Evolutionary conservation across 2,113 vertebrate species (phyloP).

Genomic region (Tenrec ecaudatus): DNA sequence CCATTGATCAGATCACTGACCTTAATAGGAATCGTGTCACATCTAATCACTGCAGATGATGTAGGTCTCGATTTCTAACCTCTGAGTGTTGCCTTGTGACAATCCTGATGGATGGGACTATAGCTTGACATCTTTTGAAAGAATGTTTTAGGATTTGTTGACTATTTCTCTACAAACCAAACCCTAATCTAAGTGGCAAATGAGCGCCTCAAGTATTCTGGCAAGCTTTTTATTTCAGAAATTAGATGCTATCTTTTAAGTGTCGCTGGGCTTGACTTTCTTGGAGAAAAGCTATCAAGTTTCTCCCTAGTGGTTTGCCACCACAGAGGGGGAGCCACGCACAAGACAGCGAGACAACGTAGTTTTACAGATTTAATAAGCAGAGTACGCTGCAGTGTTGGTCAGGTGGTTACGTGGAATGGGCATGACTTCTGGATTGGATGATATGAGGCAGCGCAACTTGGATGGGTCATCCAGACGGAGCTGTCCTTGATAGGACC

Average conservation of each 20-base stretch:
- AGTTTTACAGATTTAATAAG: too few relatives aligned
- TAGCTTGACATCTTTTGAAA: not conserved
- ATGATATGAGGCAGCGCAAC: too few relatives aligned
- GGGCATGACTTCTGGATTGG: too few relatives aligned
- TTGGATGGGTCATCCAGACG: too few relatives aligned
- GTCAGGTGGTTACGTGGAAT: too few relatives aligned
- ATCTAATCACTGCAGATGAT: not conserved
- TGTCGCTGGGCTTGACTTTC: too few relatives aligned
- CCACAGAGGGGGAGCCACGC: too few relatives aligned
- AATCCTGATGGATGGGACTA: not conserved
- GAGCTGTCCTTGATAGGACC: too few relatives aligned
- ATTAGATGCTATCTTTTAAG: not conserved
- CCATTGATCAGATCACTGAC: conserved; percentile 11
- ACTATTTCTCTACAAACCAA: conserved; percentile 37
- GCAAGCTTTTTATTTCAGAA: not conserved
- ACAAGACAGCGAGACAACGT: too few relatives aligned
- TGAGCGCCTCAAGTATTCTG: not conserved
- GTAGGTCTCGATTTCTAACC: not conserved
- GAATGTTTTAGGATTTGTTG: conserved; percentile 36
- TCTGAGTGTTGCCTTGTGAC: not conserved
- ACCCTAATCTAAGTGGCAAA: not conserved
- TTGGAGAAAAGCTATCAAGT: too few relatives aligned
- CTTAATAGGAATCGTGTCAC: conserved; percentile 27
- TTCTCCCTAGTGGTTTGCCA: too few relatives aligned
- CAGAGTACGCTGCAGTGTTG: too few relatives aligned